Conservation (phyloP, 1,140 invertebrate genomes). For the Samia ricini region DNA sequence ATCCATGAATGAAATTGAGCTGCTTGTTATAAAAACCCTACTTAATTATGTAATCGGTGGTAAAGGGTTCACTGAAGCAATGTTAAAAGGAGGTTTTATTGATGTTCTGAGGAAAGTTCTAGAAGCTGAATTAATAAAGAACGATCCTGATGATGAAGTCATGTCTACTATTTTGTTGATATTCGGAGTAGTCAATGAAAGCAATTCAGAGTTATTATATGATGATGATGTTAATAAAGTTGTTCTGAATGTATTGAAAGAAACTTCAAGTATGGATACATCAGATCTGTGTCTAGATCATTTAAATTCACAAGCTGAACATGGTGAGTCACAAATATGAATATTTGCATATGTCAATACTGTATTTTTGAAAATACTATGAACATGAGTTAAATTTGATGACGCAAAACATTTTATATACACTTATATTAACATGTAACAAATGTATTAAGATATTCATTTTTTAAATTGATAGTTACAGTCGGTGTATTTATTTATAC, state of each 20-base stretch:
- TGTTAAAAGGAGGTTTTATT: constrained; percentile 83
- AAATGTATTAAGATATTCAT: too few relatives aligned
- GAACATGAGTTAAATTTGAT: too few relatives aligned
- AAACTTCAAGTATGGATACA: constrained; percentile 82
- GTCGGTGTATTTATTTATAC: too few relatives aligned
- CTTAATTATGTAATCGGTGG: constrained; percentile 89
- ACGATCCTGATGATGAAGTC: constrained; percentile 63
- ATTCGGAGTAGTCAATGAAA: constrained; percentile 87
- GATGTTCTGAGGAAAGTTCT: constrained; percentile 78
- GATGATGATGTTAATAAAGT: constrained; percentile 77
- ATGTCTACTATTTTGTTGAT: constrained; percentile 83
- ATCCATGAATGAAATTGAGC: constrained; percentile 29
- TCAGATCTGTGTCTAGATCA: constrained; percentile 87
- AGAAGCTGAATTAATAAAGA: constrained; percentile 45
- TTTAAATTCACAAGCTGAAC: constrained; percentile 85
- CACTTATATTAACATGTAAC: too few relatives aligned
- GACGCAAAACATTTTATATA: too few relatives aligned
- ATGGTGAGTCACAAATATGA: constrained; percentile 75
- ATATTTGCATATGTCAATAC: background rate
- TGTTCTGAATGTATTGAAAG: constrained; percentile 80
- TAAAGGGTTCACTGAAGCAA: constrained; percentile 81
- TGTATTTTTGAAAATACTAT: constrained; percentile 12
- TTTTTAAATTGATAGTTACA: too few relatives aligned
- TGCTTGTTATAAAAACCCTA: constrained; percentile 79
- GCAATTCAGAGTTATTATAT: constrained; percentile 79